phyloP scores from a whole-genome alignment of 2,888 invertebrate species.

The Dryomyza anilis region DNA sequence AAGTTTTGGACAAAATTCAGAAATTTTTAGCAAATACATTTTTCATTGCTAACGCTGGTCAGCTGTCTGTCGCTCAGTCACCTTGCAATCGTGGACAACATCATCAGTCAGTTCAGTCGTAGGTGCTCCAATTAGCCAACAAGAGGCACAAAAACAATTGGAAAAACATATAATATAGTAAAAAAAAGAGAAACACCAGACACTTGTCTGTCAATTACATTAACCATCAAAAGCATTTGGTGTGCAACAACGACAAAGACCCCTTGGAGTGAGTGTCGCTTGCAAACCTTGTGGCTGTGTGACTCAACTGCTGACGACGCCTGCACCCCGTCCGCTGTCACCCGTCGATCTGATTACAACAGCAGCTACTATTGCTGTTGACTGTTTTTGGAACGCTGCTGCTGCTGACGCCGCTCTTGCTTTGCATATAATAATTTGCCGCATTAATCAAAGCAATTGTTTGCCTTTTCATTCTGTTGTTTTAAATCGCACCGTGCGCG shows the following conservation, averaged over 20 bases:
- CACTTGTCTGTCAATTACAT: no score
- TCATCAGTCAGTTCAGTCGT: not conserved
- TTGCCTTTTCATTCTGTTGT: not conserved
- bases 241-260: not conserved
- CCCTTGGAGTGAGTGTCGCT: constrained; percentile 6
- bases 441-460: not conserved
- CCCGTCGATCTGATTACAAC: constrained; percentile 6
- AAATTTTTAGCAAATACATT: no score
- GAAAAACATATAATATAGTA: not conserved
- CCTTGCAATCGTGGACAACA: not conserved
- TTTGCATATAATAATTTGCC: not conserved
- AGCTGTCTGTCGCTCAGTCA: no score
- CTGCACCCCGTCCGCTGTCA: not conserved
- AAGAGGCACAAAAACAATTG: not conserved
- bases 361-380: constrained; percentile 1
- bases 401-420: not conserved
- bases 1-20: no score
- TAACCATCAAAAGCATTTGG: no score
- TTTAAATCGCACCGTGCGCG: not conserved
- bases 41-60: no score
- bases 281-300: constrained; percentile 10
- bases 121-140: not conserved
- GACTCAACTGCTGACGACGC: constrained; percentile 26
- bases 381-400: not conserved
- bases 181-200: not conserved